phyloP scores from a whole-genome alignment of 2,888 invertebrate genomes.

The Corythucha ciliata region DNA sequence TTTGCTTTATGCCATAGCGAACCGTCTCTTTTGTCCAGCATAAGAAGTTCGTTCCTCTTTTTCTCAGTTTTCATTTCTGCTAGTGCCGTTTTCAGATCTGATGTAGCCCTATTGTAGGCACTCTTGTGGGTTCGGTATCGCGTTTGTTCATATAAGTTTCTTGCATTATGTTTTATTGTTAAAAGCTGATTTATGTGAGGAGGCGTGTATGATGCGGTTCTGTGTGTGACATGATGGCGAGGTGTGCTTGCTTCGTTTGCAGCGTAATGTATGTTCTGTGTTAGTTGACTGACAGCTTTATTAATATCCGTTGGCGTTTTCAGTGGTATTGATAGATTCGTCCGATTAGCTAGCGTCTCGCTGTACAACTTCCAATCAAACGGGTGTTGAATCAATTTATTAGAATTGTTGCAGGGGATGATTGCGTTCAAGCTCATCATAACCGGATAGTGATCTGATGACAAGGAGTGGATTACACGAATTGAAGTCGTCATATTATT shows the following conservation, averaged over 20 bases:
- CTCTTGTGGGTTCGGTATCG: too few species aligned
- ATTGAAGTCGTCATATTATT: too few species aligned
- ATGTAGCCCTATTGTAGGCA: constrained; percentile 7
- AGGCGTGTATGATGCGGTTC: background rate
- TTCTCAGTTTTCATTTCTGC: background rate
- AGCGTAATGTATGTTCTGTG: constrained; percentile 1
- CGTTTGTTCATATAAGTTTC: too few species aligned
- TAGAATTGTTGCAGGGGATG: too few species aligned
- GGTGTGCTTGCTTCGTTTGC: constrained; percentile 1
- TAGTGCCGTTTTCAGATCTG: background rate
- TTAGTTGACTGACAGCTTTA: constrained; percentile 6
- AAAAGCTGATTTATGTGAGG: too few species aligned
- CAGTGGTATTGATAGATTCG: constrained; percentile 1
- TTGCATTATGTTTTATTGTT: too few species aligned
- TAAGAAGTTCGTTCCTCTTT: background rate
- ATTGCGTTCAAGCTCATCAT: too few species aligned
- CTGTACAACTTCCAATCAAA: too few species aligned
- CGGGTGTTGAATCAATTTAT: too few species aligned
- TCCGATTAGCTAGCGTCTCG: too few species aligned
- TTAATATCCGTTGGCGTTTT: constrained; percentile 3
- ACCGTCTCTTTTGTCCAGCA: background rate
- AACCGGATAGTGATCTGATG: background rate
- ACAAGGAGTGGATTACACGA: too few species aligned
- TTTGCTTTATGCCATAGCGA: constrained; percentile 1
- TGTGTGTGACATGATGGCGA: background rate